Conservation (phyloP, 2,888 invertebrate genomes). For the Leptopilina drosophilae region DNA sequence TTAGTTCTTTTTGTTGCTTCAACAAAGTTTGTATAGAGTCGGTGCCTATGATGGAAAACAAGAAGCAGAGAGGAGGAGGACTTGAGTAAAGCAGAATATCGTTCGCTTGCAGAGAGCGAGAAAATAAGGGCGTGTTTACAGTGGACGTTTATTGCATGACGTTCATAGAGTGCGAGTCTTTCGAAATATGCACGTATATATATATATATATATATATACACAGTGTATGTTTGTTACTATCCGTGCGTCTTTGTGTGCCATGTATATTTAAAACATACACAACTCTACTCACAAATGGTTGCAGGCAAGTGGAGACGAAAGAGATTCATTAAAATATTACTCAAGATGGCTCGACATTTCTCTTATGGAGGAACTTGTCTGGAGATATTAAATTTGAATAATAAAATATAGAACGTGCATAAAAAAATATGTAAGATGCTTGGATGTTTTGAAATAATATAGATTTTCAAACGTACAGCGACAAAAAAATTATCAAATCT, state of each 20-base stretch:
- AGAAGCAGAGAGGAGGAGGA: background rate
- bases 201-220: background rate
- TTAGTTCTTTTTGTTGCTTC: too few relatives aligned
- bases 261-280: slow-evolving; percentile 26
- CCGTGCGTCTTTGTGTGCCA: background rate
- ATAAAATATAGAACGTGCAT: slow-evolving; percentile 12
- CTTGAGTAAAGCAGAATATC: slow-evolving; percentile 39
- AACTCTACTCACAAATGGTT: slow-evolving; percentile 2
- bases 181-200: slow-evolving; percentile 12
- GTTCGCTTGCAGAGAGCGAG: slow-evolving; percentile 36
- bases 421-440: too few relatives aligned
- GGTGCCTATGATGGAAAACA: slow-evolving; percentile 31
- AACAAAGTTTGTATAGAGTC: slow-evolving; percentile 3
- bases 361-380: slow-evolving; percentile 1
- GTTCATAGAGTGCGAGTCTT: slow-evolving; percentile 27
- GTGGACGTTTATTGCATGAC: slow-evolving; percentile 38
- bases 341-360: slow-evolving; percentile 31
- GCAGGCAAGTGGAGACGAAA: slow-evolving; percentile 28
- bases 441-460: too few relatives aligned
- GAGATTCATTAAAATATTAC: slow-evolving; percentile 41
- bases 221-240: background rate
- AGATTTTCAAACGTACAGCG: too few relatives aligned
- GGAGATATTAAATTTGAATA: slow-evolving; percentile 30
- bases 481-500: too few relatives aligned
- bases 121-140: slow-evolving; percentile 39